These are phyloP conservation scores for Oplegnathus fasciatus DNA, from an alignment of 2,113 vertebrate genomes.

Conservation along the genomic window DNA sequence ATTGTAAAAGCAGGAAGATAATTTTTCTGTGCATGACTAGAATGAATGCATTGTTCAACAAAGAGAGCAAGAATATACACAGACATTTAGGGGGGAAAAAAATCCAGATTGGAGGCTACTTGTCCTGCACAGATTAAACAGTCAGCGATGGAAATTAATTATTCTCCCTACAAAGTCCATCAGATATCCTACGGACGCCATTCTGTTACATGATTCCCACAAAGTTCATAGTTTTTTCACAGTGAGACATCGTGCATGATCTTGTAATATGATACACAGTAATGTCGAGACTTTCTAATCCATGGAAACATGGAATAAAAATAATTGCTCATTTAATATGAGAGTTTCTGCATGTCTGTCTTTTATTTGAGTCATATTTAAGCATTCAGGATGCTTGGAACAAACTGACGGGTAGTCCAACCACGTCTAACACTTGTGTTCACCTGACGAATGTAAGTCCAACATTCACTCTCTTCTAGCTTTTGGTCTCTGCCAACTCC, in stretches of 20 bases:
- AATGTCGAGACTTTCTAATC: neutral
- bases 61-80: slow-evolving; percentile 16
- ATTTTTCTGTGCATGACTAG: neutral
- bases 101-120: neutral
- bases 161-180: neutral
- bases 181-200: neutral
- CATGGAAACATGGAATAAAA: neutral
- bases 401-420: neutral
- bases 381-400: neutral
- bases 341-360: neutral
- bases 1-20: slow-evolving; percentile 51
- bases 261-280: neutral
- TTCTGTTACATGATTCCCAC: neutral
- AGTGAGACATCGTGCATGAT: neutral
- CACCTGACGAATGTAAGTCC: too few relatives aligned
- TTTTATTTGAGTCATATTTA: neutral
- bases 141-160: slow-evolving; percentile 13
- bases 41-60: slow-evolving; percentile 36
- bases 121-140: slow-evolving; percentile 27
- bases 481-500: too few relatives aligned
- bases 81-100: neutral
- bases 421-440: too few relatives aligned
- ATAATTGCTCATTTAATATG: neutral
- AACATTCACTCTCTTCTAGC: too few relatives aligned
- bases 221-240: neutral